Conservation (phyloP, 1,140 invertebrate species). For the Drosophila truncata region DNA sequence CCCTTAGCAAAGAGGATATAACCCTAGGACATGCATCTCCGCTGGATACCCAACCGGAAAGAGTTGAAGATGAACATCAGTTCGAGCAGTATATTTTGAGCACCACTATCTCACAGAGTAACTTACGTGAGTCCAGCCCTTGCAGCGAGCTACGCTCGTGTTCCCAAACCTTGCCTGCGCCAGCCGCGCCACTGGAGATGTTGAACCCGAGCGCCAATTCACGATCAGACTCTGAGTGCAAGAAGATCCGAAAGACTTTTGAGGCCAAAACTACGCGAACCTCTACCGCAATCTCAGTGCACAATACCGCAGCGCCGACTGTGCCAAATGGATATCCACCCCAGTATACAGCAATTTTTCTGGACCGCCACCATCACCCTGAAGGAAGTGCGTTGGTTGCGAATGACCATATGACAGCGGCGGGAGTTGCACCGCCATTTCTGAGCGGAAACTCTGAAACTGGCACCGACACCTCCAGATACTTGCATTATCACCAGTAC, state of each 20-base stretch:
- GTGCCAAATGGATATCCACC: slow-evolving; percentile 52
- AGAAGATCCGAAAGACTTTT: slow-evolving; percentile 58
- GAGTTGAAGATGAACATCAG: slow-evolving; percentile 52
- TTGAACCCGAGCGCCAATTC: slow-evolving; percentile 68
- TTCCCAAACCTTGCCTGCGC: background rate
- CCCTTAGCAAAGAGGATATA: slow-evolving; percentile 13
- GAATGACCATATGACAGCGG: slow-evolving; percentile 45
- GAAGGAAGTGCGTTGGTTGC: slow-evolving; percentile 21
- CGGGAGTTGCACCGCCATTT: slow-evolving; percentile 44
- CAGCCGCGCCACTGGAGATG: slow-evolving; percentile 14
- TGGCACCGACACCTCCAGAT: slow-evolving; percentile 42
- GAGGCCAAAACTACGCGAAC: slow-evolving; percentile 57
- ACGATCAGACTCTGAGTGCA: slow-evolving; percentile 49
- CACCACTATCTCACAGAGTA: slow-evolving; percentile 70
- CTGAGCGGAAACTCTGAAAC: slow-evolving; percentile 26
- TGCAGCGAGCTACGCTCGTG: slow-evolving; percentile 50
- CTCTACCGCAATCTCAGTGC: slow-evolving; percentile 25
- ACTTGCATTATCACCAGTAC: slow-evolving; percentile 71
- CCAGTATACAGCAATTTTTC: slow-evolving; percentile 74
- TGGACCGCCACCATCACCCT: slow-evolving; percentile 56
- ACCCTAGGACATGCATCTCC: slow-evolving; percentile 29
- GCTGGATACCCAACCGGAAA: slow-evolving; percentile 28
- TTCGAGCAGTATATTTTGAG: slow-evolving; percentile 72
- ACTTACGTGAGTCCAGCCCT: slow-evolving; percentile 70
- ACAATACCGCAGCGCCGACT: slow-evolving; percentile 4